These are phyloP conservation scores for Thecophora atra DNA, from an alignment of 2,888 invertebrate species.

Conservation along the genomic window DNA sequence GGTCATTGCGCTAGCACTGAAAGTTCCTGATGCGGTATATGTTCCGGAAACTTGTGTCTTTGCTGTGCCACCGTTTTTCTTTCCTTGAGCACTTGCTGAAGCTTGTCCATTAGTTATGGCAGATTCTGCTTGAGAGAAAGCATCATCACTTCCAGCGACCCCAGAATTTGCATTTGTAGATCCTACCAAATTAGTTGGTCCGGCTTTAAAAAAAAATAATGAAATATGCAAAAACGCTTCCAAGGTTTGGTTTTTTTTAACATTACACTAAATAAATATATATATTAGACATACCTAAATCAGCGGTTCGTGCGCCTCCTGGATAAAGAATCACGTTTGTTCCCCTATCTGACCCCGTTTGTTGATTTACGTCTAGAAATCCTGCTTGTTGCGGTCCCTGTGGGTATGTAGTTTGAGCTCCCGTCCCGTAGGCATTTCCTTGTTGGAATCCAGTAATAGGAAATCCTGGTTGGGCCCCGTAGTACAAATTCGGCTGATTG, in stretches of 20 bases:
- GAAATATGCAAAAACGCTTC: not conserved
- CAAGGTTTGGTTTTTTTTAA: not conserved
- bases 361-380: constrained; percentile 14
- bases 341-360: constrained; percentile 30
- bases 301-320: constrained; percentile 34
- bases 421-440: constrained; percentile 32
- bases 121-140: constrained; percentile 76
- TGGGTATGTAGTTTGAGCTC: constrained; percentile 35
- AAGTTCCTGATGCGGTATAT: constrained; percentile 80
- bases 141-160: constrained; percentile 68
- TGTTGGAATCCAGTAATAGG: constrained; percentile 16
- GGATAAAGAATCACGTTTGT: not conserved
- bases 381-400: constrained; percentile 41
- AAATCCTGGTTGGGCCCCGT: constrained; percentile 15
- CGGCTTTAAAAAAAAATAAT: constrained; percentile 6
- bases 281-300: constrained; percentile 38
- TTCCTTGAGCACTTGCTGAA: constrained; percentile 80
- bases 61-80: constrained; percentile 77
- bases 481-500: not conserved
- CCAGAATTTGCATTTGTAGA: constrained; percentile 40
- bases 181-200: constrained; percentile 41
- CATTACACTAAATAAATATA: constrained; percentile 1
- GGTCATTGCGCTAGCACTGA: constrained; percentile 84
- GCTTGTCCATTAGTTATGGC: constrained; percentile 74
- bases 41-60: constrained; percentile 86